Percentiles rank a stretch among this genome's conserved stretches.
These are phyloP conservation scores for Drosophila anceps DNA, from an alignment of 2,888 invertebrate species.

Conservation along the genomic window DNA sequence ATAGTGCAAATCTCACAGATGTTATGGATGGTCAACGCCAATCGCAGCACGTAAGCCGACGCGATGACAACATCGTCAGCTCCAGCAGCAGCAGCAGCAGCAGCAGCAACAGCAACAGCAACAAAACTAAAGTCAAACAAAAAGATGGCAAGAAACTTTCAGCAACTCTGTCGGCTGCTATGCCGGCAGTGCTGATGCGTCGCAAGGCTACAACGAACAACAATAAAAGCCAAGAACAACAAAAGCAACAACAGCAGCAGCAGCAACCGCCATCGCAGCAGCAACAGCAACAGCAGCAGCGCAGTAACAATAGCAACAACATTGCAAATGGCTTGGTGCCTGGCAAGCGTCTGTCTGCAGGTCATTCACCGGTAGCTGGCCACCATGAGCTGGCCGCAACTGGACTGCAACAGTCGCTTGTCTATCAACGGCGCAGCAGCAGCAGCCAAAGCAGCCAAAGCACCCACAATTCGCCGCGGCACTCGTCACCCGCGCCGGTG, in stretches of 20 bases:
- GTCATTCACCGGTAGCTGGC: constrained; percentile 68
- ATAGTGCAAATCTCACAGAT: constrained; percentile 68
- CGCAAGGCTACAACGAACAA: constrained; percentile 53
- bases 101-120: constrained; percentile 33
- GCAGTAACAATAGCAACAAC: constrained; percentile 53
- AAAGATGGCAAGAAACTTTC: constrained; percentile 69
- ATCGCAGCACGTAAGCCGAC: constrained; percentile 81
- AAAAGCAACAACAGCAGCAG: constrained; percentile 43
- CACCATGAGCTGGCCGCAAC: constrained; percentile 38
- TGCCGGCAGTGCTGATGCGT: constrained; percentile 68
- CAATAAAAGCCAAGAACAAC: constrained; percentile 45
- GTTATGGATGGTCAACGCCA: constrained; percentile 71
- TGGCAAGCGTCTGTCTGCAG: constrained; percentile 69
- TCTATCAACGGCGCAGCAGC: constrained; percentile 67
- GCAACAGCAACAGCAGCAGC: constrained; percentile 29
- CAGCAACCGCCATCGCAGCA: constrained; percentile 40
- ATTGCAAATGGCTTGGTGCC: constrained; percentile 76
- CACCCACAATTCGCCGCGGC: constrained; percentile 65
- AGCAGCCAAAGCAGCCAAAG: constrained; percentile 50
- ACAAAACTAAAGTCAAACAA: constrained; percentile 54
- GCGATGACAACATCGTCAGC: constrained; percentile 61
- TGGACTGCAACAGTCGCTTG: constrained; percentile 69
- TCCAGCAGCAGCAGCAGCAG: constrained; percentile 23
- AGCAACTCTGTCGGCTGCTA: constrained; percentile 68
- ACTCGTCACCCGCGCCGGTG: constrained; percentile 68